Percentiles rank a stretch among this genome's conserved stretches.
These are phyloP conservation scores for Mythimna pallens DNA, from an alignment of 2,888 invertebrate genomes.

Conservation along the genomic window DNA sequence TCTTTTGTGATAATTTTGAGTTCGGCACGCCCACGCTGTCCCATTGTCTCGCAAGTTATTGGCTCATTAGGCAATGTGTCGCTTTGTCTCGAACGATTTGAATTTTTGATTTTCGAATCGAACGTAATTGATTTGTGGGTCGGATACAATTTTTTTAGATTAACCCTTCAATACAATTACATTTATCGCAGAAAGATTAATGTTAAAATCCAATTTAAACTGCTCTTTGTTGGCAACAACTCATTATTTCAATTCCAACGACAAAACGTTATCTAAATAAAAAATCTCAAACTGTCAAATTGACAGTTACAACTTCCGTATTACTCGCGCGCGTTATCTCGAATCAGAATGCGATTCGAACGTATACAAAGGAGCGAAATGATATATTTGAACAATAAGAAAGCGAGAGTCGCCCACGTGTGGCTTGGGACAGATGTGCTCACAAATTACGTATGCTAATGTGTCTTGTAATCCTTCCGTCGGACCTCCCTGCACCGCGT, in stretches of 20 bases:
- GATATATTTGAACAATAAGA: slow-evolving; percentile 84
- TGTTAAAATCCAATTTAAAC: slow-evolving; percentile 42
- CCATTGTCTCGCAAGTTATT: slow-evolving; percentile 90
- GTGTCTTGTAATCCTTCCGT: slow-evolving; percentile 87
- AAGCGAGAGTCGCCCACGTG: slow-evolving; percentile 83
- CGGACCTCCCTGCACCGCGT: slow-evolving; percentile 83
- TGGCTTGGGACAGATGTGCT: slow-evolving; percentile 79
- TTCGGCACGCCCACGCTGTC: slow-evolving; percentile 87
- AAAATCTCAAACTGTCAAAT: slow-evolving; percentile 70
- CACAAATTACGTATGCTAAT: slow-evolving; percentile 90
- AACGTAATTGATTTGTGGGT: slow-evolving; percentile 84
- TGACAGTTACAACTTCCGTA: slow-evolving; percentile 77
- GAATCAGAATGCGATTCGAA: slow-evolving; percentile 74
- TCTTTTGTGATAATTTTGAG: slow-evolving; percentile 89
- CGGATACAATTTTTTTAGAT: slow-evolving; percentile 47
- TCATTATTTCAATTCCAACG: slow-evolving; percentile 70
- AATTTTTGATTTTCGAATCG: slow-evolving; percentile 89
- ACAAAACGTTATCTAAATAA: slow-evolving; percentile 74
- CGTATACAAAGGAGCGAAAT: slow-evolving; percentile 77
- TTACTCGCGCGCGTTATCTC: slow-evolving; percentile 75
- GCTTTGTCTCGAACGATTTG: slow-evolving; percentile 85
- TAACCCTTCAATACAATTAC: neutral
- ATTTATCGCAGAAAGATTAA: slow-evolving; percentile 26
- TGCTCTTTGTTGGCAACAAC: slow-evolving; percentile 55
- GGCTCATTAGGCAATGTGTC: slow-evolving; percentile 89